Base-by-base conservation (phyloP, 2,113 vertebrate species). In the Sander vitreus region DNA sequence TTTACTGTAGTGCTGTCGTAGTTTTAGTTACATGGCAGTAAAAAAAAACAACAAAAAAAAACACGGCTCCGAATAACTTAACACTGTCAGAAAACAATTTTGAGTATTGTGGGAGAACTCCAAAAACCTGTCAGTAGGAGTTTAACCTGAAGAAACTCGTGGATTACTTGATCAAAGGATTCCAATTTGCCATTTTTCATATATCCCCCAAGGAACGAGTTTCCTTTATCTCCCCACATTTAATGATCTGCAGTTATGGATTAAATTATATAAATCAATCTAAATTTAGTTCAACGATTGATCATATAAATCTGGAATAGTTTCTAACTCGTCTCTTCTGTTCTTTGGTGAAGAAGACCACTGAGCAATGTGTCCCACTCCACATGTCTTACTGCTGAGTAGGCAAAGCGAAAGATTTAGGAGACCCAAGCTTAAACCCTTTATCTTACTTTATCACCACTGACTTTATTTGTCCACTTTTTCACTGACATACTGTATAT, bases 401-500 rank as follows among this genome's bases (percentile, higher is more conserved):
- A 39, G 30, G 50, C 50, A 69, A 54, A 39, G 47, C 13, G 5
- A 36, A 69, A n/a, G 6, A 54, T 39, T 69, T 50, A 67, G 16
- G 25, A 50, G 23, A 67, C 19, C 19, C 21, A 60, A 57, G 27
- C 43, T 39, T 27, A 57, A 77, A 64, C 13, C 27, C 1, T 50
- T 68, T 57, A 57, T 80, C 68, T 53, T 73, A 45, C 23, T 57
- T 64, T 69, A 55, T 69, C 21, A 36, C 27, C 50, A 23, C 63
- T 18, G 11, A 57, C 27, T 54, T 36, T 36, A 2, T 47, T 57
- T 50, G 12, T 57, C 30, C n/a, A 10, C 5, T 19, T 59, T 65
- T 54, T 27, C 33, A 23, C 54, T 59, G 65, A 33, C 73, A 16
- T 6, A 16, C 12, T 59, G 45, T 47, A n/a, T 48, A 48, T 39